Evolutionary conservation across 1,140 invertebrate species (phyloP).

Genomic region (Trichonephila clavipes): DNA sequence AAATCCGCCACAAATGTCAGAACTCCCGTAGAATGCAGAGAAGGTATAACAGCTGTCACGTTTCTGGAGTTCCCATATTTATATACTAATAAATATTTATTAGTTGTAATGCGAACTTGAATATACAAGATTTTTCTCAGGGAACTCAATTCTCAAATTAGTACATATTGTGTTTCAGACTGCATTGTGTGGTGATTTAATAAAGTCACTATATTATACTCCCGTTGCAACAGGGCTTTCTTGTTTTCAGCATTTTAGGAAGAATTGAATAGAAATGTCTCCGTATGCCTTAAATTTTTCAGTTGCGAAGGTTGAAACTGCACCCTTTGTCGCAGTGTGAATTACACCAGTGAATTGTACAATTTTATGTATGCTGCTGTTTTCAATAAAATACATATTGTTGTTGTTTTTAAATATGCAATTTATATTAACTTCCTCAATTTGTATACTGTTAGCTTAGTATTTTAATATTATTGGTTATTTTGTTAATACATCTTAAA

Average conservation of each 20-base stretch:
- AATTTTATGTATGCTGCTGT: neutral
- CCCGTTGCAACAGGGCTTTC: neutral
- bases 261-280: neutral
- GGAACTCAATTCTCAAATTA: neutral
- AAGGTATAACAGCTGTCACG: neutral
- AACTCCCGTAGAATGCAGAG: neutral
- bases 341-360: neutral
- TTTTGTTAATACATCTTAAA: too few relatives aligned
- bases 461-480: too few relatives aligned
- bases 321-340: neutral
- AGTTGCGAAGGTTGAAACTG: neutral
- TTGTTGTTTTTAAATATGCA: too few relatives aligned
- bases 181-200: slow-evolving; percentile 10
- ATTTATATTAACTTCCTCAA: too few relatives aligned
- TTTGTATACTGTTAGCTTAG: too few relatives aligned
- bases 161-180: neutral
- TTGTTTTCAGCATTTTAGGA: neutral
- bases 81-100: slow-evolving; percentile 25
- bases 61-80: neutral
- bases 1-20: neutral
- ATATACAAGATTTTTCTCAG: neutral
- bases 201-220: slow-evolving; percentile 1
- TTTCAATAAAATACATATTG: neutral
- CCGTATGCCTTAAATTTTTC: neutral
- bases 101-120: neutral